A percentile compares a stretch with the other conserved stretches of the same genome.
phyloP scores from a whole-genome alignment of 2,113 vertebrate genomes.

The Colaptes auratus region DNA sequence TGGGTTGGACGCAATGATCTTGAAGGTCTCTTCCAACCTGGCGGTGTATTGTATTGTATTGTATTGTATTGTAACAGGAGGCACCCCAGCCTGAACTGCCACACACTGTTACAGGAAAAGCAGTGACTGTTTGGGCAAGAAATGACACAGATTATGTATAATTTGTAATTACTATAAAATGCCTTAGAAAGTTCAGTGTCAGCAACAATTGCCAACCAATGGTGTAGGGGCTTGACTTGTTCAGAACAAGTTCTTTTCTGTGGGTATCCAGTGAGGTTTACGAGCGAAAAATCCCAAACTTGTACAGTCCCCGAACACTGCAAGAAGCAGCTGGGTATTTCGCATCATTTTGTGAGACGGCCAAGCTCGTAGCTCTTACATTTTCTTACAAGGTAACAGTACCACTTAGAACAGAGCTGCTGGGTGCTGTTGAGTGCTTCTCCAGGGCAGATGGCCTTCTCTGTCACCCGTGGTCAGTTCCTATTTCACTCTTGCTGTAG shows the following conservation, averaged over 20 bases:
- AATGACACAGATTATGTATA: neutral
- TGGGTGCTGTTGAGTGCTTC: neutral
- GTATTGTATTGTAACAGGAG: too few species aligned
- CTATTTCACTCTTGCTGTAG: neutral
- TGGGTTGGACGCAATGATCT: too few species aligned
- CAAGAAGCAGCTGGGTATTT: conserved; percentile 17
- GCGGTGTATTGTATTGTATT: too few species aligned
- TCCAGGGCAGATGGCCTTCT: neutral
- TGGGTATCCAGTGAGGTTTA: neutral
- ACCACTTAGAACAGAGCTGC: neutral
- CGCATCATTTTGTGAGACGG: conserved; percentile 23
- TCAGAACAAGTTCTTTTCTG: neutral
- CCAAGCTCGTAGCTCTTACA: neutral
- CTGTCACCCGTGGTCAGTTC: neutral
- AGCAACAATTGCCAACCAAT: neutral
- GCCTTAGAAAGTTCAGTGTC: neutral
- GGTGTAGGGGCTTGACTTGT: neutral
- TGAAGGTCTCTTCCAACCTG: too few species aligned
- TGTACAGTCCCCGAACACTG: neutral
- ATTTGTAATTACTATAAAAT: neutral
- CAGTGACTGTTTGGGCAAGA: neutral
- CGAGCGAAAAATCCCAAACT: neutral
- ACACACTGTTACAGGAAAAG: neutral
- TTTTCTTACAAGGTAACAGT: neutral
- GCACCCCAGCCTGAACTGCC: too few species aligned